A percentile compares a stretch with the other conserved stretches of the same genome.
Conservation (phyloP, 2,888 invertebrate genomes). For the Epicampocera succincta region DNA sequence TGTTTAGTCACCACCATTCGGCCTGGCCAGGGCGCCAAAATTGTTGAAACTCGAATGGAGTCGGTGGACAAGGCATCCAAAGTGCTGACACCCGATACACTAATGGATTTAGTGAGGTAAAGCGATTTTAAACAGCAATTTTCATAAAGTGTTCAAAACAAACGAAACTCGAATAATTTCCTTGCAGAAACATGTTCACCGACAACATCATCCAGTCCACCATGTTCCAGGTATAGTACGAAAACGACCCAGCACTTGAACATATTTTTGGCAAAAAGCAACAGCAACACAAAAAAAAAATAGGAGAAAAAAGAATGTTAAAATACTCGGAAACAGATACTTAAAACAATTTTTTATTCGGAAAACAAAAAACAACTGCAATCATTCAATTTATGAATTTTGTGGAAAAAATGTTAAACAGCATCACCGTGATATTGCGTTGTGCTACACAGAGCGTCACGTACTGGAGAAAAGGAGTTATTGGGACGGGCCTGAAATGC, state of each 20-base stretch:
- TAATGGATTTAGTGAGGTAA: conserved; percentile 94
- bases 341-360: conserved; percentile 10
- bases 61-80: conserved; percentile 83
- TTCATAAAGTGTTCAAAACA: no score
- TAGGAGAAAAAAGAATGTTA: no score
- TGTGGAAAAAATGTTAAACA: conserved; percentile 36
- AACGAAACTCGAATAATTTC: conserved; percentile 48
- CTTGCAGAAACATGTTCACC: conserved; percentile 93
- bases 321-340: conserved; percentile 57
- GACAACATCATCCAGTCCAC: conserved; percentile 94
- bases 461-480: background rate
- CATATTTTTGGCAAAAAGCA: background rate
- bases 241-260: background rate
- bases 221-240: conserved; percentile 86
- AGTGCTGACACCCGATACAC: conserved; percentile 93
- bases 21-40: conserved; percentile 87
- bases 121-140: no score
- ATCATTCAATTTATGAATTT: conserved; percentile 66
- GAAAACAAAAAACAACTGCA: conserved; percentile 35
- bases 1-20: conserved; percentile 93
- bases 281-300: background rate
- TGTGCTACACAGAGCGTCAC: conserved; percentile 21
- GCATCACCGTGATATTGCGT: conserved; percentile 9
- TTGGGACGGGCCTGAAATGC: conserved; percentile 34
- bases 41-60: conserved; percentile 78